Evolutionary conservation across 1,140 invertebrate genomes (phyloP).

Genomic region (Venustaconcha ellipsiformis): DNA sequence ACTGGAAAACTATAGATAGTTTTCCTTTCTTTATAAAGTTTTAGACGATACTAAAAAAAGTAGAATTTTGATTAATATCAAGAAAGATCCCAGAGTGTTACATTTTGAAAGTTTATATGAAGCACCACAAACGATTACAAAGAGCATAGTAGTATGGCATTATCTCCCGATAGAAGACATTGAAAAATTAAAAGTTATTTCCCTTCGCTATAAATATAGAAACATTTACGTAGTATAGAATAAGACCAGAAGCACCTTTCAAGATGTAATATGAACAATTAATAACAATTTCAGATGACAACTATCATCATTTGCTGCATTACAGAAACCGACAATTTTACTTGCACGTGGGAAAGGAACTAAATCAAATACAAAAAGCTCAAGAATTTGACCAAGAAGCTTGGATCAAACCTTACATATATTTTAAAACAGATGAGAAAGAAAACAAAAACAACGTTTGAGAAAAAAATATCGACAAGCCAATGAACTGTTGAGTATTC

Average conservation of each 20-base stretch:
- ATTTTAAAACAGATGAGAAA: constrained; percentile 45
- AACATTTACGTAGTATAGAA: constrained; percentile 2
- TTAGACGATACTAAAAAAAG: constrained; percentile 53
- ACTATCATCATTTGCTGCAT: constrained; percentile 27
- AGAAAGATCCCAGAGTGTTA: constrained; percentile 68
- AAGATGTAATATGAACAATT: constrained; percentile 4
- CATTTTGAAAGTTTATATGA: constrained; percentile 70
- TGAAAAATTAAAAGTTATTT: constrained; percentile 1
- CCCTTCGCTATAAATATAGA: not conserved
- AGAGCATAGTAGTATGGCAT: constrained; percentile 70
- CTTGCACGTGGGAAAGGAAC: not conserved
- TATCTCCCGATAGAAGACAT: constrained; percentile 60
- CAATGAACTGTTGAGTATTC: constrained; percentile 67
- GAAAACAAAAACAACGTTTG: constrained; percentile 61
- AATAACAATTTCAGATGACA: constrained; percentile 25
- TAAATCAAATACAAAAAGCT: constrained; percentile 7
- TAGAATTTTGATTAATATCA: constrained; percentile 55
- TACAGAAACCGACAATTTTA: not conserved
- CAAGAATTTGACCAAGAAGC: constrained; percentile 10
- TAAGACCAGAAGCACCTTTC: not conserved
- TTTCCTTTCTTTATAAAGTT: constrained; percentile 52
- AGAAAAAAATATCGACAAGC: constrained; percentile 69
- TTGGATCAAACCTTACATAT: constrained; percentile 25
- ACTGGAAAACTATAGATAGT: constrained; percentile 20
- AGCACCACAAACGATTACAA: constrained; percentile 67